Evolutionary conservation across 2,888 invertebrate species (phyloP), one percentile per base, ranked within the genome.

Genomic region (Drepanosiphum platanoidis): DNA sequence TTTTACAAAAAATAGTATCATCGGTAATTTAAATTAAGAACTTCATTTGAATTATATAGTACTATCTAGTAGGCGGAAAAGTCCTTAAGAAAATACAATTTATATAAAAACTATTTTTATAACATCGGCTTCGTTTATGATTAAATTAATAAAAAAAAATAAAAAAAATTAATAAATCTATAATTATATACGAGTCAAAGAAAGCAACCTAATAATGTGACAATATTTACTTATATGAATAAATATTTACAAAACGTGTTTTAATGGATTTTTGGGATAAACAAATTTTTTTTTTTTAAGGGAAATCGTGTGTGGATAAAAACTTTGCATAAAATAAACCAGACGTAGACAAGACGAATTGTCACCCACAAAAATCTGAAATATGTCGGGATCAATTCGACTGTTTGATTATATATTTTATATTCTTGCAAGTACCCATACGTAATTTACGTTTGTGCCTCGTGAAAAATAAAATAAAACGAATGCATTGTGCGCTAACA

Each of bases 381-480:
- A 39, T 39, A 77, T 39, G 27, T 77, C 9, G 18, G 22, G 30
- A 39, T n/a, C 8, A 13, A n/a, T 64, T 64, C n/a, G 30, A 42
- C 46, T 66, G 66, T 78, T 64, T 30, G 30, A 78, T 78, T 36
- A 39, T 18, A 5, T 18, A 52, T 79, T 66, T 27, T 3, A 39
- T 61, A 74, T 61, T 27, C 9, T n/a, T 36, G 9, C 27, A 77
- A 77, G 1, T n/a, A 42, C 42, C 42, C 42, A 42, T 9, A 27
- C 61, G 9, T 61, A n/a, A 27, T n/a, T 9, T n/a, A 58, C 27
- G 34, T 32, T 34, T 22, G 30, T 42, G 2, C 2, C 13, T 13
- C n/a, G n/a, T 30, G n/a, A 64, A 79, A 78, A 64, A 64, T 42
- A 39, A 8, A 39, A 72, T 18, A 30, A 78, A 78, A 66, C 32